Evolutionary conservation across 2,113 vertebrate genomes (phyloP), one percentile per base, ranked within the genome.

Genomic region (Dissostichus mawsoni): DNA sequence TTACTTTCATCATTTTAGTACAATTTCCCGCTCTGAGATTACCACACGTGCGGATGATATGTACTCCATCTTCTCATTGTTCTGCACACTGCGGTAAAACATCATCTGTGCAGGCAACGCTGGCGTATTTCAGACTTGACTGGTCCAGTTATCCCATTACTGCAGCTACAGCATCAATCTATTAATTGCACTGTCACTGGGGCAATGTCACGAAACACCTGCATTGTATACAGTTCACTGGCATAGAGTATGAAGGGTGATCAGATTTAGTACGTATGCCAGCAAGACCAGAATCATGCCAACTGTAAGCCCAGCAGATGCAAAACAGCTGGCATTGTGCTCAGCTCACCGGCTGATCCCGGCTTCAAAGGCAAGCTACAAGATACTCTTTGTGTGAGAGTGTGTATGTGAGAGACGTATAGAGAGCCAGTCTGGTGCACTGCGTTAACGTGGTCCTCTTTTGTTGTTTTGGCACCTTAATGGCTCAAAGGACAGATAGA

Each of bases 281-380:
- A 70, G 79, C 71, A 62, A 64, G 71, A 79, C 79, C 71, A 12
- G 45, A 50, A 72, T 80, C 74, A 69, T 77, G 91, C 90, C 90
- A 91, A 88, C 71, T 82, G 36, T 91, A 80, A 91, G 87, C 89
- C 81, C 62, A 45, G 87, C 89, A 91, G 90, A 91, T 91, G 86
- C 87, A 90, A 87, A 93, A 91, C 92, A 93, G 91, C 92, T 93
- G 92, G 90, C 89, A 87, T 51, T 81, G 76, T 73, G 76, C 69
- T 89, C 52, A 11, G 66, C 75, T 86, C 80, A 61, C 81, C 14
- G 84, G 82, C 86, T 91, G 90, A 91, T 90, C 85, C 74, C 74
- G n/a, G 84, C 84, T 88, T 85, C 88, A 88, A 84, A 89, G 84
- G 78, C 70, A 62, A 69, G 76, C 70, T 74, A 85, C 82, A 72